Percentiles rank a stretch among this genome's conserved stretches.
Evolutionary conservation across 2,113 vertebrate genomes (phyloP).

Genomic region (Gallinago undulata): DNA sequence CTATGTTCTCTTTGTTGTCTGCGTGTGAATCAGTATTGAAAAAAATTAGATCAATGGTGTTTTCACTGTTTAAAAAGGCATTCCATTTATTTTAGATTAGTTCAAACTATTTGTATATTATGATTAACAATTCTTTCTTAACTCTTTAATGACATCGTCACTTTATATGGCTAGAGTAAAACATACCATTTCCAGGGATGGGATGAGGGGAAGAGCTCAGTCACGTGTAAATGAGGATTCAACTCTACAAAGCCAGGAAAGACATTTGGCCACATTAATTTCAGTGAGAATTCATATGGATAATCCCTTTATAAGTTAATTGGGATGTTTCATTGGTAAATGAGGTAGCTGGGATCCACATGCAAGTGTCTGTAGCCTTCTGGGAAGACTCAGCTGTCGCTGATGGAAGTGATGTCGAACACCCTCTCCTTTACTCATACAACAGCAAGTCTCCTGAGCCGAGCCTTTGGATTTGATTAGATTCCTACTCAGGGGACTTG

Average conservation of each 20-base stretch:
- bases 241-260: not conserved
- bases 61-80: not conserved
- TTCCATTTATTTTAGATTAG: not conserved
- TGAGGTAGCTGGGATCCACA: not conserved
- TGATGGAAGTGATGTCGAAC: not conserved
- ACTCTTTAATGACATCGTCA: rapidly evolving
- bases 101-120: not conserved
- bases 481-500: not conserved
- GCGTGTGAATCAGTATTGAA: not conserved
- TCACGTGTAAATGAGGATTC: not conserved
- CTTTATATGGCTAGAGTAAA: not conserved
- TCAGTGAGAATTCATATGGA: not conserved
- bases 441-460: not conserved
- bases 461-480: not conserved
- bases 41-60: not conserved
- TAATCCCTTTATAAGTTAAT: conserved; percentile 14
- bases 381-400: not conserved
- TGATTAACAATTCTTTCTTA: not conserved
- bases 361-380: not conserved
- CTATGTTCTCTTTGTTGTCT: conserved; percentile 37
- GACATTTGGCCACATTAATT: not conserved
- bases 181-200: not conserved
- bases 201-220: not conserved
- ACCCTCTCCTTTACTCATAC: not conserved
- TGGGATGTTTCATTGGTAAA: not conserved